These are phyloP conservation scores for Microtus richardsoni DNA, from an alignment of 2,113 vertebrate species.

Conservation along the genomic window DNA sequence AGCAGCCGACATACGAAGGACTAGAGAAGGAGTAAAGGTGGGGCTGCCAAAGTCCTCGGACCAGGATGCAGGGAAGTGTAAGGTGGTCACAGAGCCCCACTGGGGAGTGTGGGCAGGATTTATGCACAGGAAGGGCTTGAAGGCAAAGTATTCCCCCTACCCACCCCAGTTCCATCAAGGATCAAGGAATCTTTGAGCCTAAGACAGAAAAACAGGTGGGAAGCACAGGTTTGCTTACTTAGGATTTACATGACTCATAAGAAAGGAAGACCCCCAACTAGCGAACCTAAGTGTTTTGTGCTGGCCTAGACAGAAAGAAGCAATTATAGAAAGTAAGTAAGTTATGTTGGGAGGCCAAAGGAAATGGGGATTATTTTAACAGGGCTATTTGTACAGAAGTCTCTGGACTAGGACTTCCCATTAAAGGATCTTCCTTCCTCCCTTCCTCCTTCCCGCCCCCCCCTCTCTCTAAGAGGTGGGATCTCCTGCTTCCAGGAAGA, in stretches of 20 bases:
- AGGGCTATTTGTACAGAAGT: neutral
- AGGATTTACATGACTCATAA: neutral
- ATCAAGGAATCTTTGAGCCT: neutral
- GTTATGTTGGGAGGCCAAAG: neutral
- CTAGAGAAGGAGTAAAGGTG: fast-evolving
- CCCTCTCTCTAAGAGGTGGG: fast-evolving
- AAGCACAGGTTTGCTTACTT: neutral
- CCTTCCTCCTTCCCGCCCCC: too few relatives aligned
- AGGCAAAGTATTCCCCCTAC: neutral
- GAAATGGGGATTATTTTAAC: neutral
- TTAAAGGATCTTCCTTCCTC: neutral
- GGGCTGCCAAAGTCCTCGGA: neutral
- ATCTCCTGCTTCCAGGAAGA: neutral
- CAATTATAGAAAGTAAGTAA: neutral
- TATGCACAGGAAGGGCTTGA: neutral
- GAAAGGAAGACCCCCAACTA: neutral
- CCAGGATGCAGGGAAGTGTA: neutral
- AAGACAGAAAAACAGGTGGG: neutral
- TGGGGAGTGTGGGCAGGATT: fast-evolving
- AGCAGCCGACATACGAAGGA: neutral
- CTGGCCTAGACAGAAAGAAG: neutral
- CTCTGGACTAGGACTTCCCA: neutral
- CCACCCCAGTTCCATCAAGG: neutral
- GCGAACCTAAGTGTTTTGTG: neutral
- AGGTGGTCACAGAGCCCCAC: neutral